phyloP scores from a whole-genome alignment of 92 coral and sea anemone species.

The Heliopora coerulea region DNA sequence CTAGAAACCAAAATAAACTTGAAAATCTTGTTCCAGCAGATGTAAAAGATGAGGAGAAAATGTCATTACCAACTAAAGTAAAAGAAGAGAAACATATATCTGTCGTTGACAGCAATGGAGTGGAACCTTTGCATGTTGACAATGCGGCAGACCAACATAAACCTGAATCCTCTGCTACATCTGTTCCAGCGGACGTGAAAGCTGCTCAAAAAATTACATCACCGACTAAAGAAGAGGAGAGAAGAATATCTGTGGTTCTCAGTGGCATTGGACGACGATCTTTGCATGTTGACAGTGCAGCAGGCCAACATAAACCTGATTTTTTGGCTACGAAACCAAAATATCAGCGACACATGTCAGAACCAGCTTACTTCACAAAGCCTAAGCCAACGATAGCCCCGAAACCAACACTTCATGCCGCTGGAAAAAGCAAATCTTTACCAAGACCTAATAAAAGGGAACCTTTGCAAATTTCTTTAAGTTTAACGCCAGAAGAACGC shows the following conservation, averaged over 20 bases:
- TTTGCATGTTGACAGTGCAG: not conserved
- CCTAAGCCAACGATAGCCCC: conserved; percentile 17
- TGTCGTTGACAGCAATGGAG: not conserved
- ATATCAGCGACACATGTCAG: not conserved
- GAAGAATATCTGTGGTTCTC: not conserved
- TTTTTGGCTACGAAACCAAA: not conserved
- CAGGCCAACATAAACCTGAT: not conserved
- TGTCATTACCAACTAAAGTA: not conserved
- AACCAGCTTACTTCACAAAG: conserved; percentile 7
- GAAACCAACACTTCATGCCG: conserved; percentile 10
- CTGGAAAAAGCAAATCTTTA: conserved; percentile 12
- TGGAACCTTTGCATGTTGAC: not conserved
- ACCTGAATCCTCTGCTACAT: not conserved
- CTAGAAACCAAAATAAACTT: conserved; percentile 1
- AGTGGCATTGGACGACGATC: not conserved
- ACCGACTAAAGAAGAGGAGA: not conserved
- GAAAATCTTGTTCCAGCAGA: not conserved
- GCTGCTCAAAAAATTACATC: no score
- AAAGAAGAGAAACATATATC: not conserved
- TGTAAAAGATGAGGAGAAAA: not conserved
- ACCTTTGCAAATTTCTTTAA: conserved; percentile 18
- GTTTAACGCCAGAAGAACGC: conserved; percentile 38
- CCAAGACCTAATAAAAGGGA: conserved; percentile 13
- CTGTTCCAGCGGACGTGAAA: not conserved
- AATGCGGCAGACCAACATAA: conserved; percentile 15